Base-by-base conservation (phyloP, 2,113 vertebrate species). In the Prunella himalayana region DNA sequence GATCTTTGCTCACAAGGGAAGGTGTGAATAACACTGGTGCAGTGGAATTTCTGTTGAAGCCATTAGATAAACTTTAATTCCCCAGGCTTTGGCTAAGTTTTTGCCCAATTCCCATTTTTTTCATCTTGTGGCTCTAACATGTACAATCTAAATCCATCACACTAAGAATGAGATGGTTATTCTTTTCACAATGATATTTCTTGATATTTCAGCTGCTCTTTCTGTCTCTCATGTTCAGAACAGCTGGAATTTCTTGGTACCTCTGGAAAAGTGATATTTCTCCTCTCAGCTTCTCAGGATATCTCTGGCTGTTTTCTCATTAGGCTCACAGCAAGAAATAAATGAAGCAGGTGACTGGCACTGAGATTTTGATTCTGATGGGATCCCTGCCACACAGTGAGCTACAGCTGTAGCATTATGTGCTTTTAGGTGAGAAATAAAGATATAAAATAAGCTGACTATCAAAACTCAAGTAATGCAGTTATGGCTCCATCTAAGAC, bases 261-360 rank as follows among this genome's bases (percentile, higher is more conserved):
- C 59, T 87, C 70, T 60, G 22, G 41, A 95, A 94, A 76, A 95
- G 66, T 31, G 41, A 54, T 93, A 78, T 92, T 94, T 93, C 47
- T 93, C 3, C 54, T 70, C 70, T 82, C 54, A 47, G 60, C 60
- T 73, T 91, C 75, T 64, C n/a, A 77, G 85, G 60, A 60, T 90
- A 94, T 25, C 27, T 96, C 95, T 94, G 71, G 42, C 85, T 95
- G 94, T 95, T 96, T 97, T 96, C 93, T 96, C 85, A 95, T 96
- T 96, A 97, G 85, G 79, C 17, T 96, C 93, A 75, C 95, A 96
- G 93, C 85, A 90, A 88, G 95, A 88, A 93, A 91, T 77, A 94
- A 94, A 96, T 88, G 90, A 95, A 93, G 30, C 59, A 92, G 87
- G 94, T 96, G 93, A 95, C 93, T 91, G 63, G 93, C 57, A 94